phyloP scores from a whole-genome alignment of 2,888 invertebrate species.

The Hemistola chrysoprasaria region DNA sequence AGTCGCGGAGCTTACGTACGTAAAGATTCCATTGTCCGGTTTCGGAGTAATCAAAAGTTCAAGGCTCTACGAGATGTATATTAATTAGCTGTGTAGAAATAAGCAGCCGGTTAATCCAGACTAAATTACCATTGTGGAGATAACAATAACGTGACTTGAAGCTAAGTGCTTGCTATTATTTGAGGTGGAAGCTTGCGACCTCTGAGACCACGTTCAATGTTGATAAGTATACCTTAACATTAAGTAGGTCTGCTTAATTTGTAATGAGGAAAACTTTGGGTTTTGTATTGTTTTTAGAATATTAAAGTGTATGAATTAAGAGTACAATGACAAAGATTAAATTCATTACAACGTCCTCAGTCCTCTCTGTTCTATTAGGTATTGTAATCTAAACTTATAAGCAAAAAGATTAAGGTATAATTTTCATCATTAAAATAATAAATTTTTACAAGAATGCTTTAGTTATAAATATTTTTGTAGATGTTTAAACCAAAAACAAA shows the following conservation, averaged over 20 bases:
- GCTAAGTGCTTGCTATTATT: slow-evolving; percentile 38
- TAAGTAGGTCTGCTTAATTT: slow-evolving; percentile 30
- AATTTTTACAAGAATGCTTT: too few relatives aligned
- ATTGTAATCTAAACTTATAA: too few relatives aligned
- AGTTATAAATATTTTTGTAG: too few relatives aligned
- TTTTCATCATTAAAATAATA: too few relatives aligned
- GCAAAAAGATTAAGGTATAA: too few relatives aligned
- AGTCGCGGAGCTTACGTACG: slow-evolving; percentile 35
- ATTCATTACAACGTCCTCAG: too few relatives aligned
- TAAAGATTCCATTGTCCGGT: slow-evolving; percentile 74
- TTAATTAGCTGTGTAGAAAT: slow-evolving; percentile 73
- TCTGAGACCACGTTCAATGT: slow-evolving; percentile 14
- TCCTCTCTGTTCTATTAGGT: too few relatives aligned
- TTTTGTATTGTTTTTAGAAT: slow-evolving; percentile 15
- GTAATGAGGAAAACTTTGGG: slow-evolving; percentile 33
- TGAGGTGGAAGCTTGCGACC: slow-evolving; percentile 16
- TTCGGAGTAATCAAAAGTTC: slow-evolving; percentile 71
- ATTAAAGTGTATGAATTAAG: too few relatives aligned
- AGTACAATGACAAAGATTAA: too few relatives aligned
- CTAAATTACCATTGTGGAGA: slow-evolving; percentile 53
- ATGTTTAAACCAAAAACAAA: too few relatives aligned
- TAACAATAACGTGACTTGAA: slow-evolving; percentile 61
- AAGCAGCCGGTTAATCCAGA: slow-evolving; percentile 58
- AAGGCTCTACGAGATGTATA: slow-evolving; percentile 72
- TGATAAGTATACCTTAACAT: slow-evolving; percentile 17